Conservation (phyloP, 2,888 invertebrate genomes). For the Escarpia spicata region DNA sequence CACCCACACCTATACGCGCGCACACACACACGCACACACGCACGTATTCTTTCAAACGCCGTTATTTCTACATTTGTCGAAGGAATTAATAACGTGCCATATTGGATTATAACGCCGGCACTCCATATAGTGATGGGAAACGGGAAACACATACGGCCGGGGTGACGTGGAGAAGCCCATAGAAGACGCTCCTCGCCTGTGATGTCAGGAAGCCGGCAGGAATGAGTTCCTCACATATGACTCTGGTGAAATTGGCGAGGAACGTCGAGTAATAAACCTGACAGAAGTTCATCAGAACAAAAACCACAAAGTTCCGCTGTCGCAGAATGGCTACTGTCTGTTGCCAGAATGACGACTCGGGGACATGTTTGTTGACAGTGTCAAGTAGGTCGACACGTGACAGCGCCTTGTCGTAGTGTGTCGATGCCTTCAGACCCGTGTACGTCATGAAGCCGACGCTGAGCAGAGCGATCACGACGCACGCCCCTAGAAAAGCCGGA, state of each 20-base stretch:
- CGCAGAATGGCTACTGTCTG: conserved; percentile 52
- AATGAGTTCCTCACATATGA: conserved; percentile 55
- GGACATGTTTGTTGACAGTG: neutral
- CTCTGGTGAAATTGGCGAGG: conserved; percentile 50
- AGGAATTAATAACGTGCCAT: too few species aligned
- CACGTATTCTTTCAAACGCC: neutral
- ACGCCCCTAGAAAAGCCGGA: conserved; percentile 55
- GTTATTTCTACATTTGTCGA: neutral
- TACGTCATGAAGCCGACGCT: conserved; percentile 52
- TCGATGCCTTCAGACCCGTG: conserved; percentile 53
- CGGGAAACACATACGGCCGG: conserved; percentile 45
- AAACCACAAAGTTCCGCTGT: conserved; percentile 53
- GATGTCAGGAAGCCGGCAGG: conserved; percentile 45
- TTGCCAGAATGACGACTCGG: conserved; percentile 34
- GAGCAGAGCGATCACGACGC: conserved; percentile 53
- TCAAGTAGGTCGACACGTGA: neutral
- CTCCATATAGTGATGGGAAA: neutral
- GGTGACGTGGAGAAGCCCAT: conserved; percentile 47
- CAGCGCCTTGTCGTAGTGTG: conserved; percentile 48
- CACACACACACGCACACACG: neutral
- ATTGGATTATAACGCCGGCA: too few species aligned
- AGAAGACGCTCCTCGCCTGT: conserved; percentile 49
- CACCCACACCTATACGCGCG: neutral
- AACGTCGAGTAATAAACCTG: conserved; percentile 54
- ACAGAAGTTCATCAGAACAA: conserved; percentile 57